These are phyloP conservation scores for Popillia japonica DNA, from an alignment of 1,140 invertebrate genomes.

Conservation along the genomic window DNA sequence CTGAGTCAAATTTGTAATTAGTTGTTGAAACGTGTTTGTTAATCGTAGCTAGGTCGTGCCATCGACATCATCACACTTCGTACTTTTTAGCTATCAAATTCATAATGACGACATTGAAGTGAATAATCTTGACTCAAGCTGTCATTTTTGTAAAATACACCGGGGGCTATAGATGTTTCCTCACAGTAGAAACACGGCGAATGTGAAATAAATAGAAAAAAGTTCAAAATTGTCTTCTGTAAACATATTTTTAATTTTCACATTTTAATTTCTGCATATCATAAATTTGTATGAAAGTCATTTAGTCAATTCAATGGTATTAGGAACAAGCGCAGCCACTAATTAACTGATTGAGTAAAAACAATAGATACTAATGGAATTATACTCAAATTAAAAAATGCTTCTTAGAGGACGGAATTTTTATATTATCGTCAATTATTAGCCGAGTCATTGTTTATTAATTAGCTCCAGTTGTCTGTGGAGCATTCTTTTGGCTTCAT, in stretches of 20 bases:
- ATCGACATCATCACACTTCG: constrained; percentile 2
- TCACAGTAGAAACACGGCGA: too few relatives aligned
- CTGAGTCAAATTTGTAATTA: neutral
- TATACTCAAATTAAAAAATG: neutral
- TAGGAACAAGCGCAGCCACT: too few relatives aligned
- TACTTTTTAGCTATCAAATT: neutral
- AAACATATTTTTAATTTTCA: too few relatives aligned
- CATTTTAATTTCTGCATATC: too few relatives aligned
- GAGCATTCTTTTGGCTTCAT: neutral
- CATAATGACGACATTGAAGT: neutral
- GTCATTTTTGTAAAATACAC: too few relatives aligned
- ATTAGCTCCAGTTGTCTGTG: constrained; percentile 7
- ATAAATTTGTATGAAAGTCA: too few relatives aligned
- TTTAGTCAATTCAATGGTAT: too few relatives aligned
- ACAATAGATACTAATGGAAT: neutral
- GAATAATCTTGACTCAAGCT: neutral
- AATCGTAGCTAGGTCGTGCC: constrained; percentile 9
- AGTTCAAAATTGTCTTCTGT: too few relatives aligned
- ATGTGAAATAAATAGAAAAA: too few relatives aligned
- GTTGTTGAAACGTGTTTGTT: constrained; percentile 22
- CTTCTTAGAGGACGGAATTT: neutral
- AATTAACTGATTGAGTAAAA: too few relatives aligned
- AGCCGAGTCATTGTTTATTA: constrained; percentile 21
- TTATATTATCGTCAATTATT: neutral
- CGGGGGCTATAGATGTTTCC: too few relatives aligned